Conservation (phyloP, 2,113 vertebrate genomes). For the Atherinomorus stipes region DNA sequence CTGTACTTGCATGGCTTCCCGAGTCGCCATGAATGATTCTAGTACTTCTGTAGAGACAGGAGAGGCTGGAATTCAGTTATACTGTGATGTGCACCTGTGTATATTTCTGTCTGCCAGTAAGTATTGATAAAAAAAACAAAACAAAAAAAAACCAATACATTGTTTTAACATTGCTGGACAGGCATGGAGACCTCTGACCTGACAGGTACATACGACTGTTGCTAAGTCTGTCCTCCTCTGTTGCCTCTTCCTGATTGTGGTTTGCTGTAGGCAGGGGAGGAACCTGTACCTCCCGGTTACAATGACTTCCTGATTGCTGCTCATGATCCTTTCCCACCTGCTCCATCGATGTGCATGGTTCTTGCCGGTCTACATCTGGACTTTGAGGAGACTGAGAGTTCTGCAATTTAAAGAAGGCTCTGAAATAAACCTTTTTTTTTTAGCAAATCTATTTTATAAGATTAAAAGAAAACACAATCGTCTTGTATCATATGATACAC, state of each 20-base stretch:
- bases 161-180: neutral
- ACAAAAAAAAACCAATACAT: neutral
- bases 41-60: slow-evolving; percentile 78
- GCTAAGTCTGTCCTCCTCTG: slow-evolving; percentile 77
- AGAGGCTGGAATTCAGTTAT: slow-evolving; percentile 5
- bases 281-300: slow-evolving; percentile 68
- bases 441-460: neutral
- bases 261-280: slow-evolving; percentile 65
- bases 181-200: slow-evolving; percentile 71
- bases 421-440: slow-evolving; percentile 2
- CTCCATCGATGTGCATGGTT: slow-evolving; percentile 64
- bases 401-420: slow-evolving; percentile 37
- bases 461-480: neutral
- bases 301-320: slow-evolving; percentile 53
- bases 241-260: slow-evolving; percentile 83
- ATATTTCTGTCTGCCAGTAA: neutral
- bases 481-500: too few species aligned
- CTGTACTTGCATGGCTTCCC: slow-evolving; percentile 85
- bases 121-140: neutral
- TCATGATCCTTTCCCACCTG: slow-evolving; percentile 63
- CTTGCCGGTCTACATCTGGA: slow-evolving; percentile 68
- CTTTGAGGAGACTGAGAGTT: slow-evolving; percentile 68
- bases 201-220: slow-evolving; percentile 84
- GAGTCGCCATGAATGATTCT: slow-evolving; percentile 85
- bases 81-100: neutral